Percentiles rank a stretch among this genome's conserved stretches.
phyloP scores from a whole-genome alignment of 2,888 invertebrate species.

The Drosophila putrida region DNA sequence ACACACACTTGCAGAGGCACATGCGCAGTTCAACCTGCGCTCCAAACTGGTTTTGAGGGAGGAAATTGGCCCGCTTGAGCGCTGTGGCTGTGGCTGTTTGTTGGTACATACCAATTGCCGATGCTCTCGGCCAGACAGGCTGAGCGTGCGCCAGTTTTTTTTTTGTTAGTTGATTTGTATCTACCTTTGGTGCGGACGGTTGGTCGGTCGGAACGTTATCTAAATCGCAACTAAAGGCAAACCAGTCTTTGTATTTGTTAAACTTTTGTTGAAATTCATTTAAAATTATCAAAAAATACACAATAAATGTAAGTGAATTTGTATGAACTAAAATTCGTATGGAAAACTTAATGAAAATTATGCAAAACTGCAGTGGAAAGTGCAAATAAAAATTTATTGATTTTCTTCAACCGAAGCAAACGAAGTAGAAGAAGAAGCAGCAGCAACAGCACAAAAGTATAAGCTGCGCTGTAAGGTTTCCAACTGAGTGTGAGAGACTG shows the following conservation, averaged over 20 bases:
- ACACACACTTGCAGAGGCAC: constrained; percentile 39
- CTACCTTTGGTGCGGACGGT: constrained; percentile 83
- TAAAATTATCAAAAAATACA: constrained; percentile 43
- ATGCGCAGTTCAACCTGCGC: constrained; percentile 77
- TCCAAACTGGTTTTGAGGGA: constrained; percentile 82
- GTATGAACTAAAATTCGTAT: constrained; percentile 13
- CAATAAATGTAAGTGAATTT: constrained; percentile 61
- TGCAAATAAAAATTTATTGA: constrained; percentile 72
- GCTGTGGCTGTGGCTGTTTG: constrained; percentile 31
- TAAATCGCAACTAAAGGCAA: constrained; percentile 61
- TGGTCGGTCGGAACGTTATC: constrained; percentile 72
- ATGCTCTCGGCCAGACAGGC: constrained; percentile 59
- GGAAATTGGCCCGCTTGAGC: constrained; percentile 69
- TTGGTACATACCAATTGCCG: constrained; percentile 67
- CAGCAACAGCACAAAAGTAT: constrained; percentile 68
- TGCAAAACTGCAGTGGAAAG: constrained; percentile 58
- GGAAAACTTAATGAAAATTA: constrained; percentile 35
- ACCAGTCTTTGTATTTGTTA: constrained; percentile 66
- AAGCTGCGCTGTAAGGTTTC: constrained; percentile 79
- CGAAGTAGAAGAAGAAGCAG: constrained; percentile 45
- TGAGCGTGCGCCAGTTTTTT: constrained; percentile 71
- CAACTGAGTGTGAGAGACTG: constrained; percentile 42
- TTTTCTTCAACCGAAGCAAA: constrained; percentile 63
- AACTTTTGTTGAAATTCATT: constrained; percentile 51
- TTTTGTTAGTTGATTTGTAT: constrained; percentile 77